Percentiles rank a stretch among this genome's conserved stretches.
phyloP scores from a whole-genome alignment of 2,888 invertebrate genomes.

The Folsomia manolachei region DNA sequence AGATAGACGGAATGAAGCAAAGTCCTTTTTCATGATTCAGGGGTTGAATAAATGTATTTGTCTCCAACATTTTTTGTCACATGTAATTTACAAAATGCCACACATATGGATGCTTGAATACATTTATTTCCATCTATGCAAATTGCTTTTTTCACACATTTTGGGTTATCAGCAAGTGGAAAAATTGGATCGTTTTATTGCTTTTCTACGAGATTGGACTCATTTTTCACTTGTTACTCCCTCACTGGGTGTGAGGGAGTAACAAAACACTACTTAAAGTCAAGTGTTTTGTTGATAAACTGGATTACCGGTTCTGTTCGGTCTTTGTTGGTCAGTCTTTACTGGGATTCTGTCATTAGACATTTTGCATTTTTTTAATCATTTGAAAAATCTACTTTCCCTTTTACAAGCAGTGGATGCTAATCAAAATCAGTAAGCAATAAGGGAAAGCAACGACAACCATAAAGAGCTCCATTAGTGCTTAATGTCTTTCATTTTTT shows the following conservation, averaged over 20 bases:
- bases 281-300: too few relatives aligned
- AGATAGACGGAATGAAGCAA: too few relatives aligned
- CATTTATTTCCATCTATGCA: slow-evolving; percentile 30
- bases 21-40: background rate
- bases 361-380: too few relatives aligned
- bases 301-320: too few relatives aligned
- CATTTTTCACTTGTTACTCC: slow-evolving; percentile 27
- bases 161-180: slow-evolving; percentile 21
- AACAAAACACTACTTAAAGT: too few relatives aligned
- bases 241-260: too few relatives aligned
- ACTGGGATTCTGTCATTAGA: too few relatives aligned
- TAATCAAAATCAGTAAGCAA: too few relatives aligned
- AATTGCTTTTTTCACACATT: slow-evolving; percentile 32
- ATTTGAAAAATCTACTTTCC: too few relatives aligned
- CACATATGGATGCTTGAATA: background rate
- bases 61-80: slow-evolving; percentile 9
- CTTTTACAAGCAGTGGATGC: too few relatives aligned
- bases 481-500: slow-evolving; percentile 21
- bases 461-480: slow-evolving; percentile 31
- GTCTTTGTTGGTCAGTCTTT: too few relatives aligned
- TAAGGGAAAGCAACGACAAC: too few relatives aligned
- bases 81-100: slow-evolving; percentile 11
- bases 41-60: background rate
- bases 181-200: slow-evolving; percentile 35
- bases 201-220: slow-evolving; percentile 21